A percentile compares a stretch with the other conserved stretches of the same genome.
phyloP scores from a whole-genome alignment of 2,797 vertebrate species.

The Eulemur mongoz region DNA sequence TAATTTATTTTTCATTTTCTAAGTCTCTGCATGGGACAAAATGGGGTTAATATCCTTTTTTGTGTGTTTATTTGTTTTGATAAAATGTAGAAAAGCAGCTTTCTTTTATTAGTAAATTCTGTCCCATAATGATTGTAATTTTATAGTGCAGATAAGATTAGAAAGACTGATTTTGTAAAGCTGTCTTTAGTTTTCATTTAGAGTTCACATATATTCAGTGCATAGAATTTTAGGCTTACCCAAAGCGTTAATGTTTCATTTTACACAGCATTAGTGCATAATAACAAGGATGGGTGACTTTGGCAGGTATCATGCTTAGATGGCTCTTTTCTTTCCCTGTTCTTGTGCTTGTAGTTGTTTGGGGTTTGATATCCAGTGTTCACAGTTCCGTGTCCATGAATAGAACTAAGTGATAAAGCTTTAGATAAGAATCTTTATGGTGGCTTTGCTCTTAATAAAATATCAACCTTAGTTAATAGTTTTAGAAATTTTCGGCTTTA shows the following conservation, averaged over 20 bases:
- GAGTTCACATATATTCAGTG: background rate
- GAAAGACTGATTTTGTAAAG: conserved; percentile 24
- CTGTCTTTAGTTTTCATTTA: conserved; percentile 55
- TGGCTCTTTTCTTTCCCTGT: conserved; percentile 74
- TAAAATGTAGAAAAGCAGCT: conserved; percentile 42
- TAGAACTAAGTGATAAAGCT: conserved; percentile 42
- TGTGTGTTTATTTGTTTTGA: conserved; percentile 24
- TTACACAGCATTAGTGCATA: conserved; percentile 50
- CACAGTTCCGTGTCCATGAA: conserved; percentile 24
- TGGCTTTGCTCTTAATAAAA: conserved; percentile 63
- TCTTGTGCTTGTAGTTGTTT: conserved; percentile 58
- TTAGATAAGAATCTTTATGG: conserved; percentile 19
- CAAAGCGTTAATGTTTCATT: conserved; percentile 21
- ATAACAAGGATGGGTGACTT: conserved; percentile 62
- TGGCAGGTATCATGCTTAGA: conserved; percentile 68
- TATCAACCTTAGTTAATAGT: conserved; percentile 45
- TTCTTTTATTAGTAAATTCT: conserved; percentile 48
- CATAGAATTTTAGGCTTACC: conserved; percentile 19
- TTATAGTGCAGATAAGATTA: conserved; percentile 22
- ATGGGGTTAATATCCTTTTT: background rate
- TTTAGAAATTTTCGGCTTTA: conserved; percentile 38
- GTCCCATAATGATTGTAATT: conserved; percentile 32
- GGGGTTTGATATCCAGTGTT: conserved; percentile 65
- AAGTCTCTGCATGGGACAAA: background rate
- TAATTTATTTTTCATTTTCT: conserved; percentile 33